A percentile compares a stretch with the other conserved stretches of the same genome.
Evolutionary conservation across 35 echinoderm and acorn worm genomes (phyloP).

Genomic region (Eucidaris tribuloides): DNA sequence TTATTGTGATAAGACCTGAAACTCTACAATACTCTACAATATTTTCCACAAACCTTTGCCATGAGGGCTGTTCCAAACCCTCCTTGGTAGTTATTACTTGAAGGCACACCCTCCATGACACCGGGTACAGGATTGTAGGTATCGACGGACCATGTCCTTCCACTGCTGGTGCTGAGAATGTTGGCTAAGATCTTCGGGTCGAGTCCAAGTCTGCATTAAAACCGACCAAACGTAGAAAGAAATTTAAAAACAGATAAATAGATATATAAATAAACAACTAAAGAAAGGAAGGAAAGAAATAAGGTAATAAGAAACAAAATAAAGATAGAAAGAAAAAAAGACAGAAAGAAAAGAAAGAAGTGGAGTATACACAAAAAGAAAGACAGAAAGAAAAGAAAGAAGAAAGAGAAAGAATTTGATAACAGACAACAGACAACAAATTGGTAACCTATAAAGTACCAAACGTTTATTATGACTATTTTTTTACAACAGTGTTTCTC

Average conservation of each 20-base stretch:
- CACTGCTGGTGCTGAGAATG: slow-evolving; percentile 92
- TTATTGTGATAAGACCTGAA: too few relatives aligned
- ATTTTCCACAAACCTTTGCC: slow-evolving; percentile 69
- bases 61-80: slow-evolving; percentile 94
- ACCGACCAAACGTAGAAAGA: background rate
- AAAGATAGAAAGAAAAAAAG: too few relatives aligned
- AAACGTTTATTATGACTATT: background rate
- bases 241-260: too few relatives aligned
- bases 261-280: too few relatives aligned
- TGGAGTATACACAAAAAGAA: too few relatives aligned
- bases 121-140: slow-evolving; percentile 97
- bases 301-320: too few relatives aligned
- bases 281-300: background rate
- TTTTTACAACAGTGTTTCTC: background rate
- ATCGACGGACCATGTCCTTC: slow-evolving; percentile 86
- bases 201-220: slow-evolving; percentile 66
- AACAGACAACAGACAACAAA: too few relatives aligned
- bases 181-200: slow-evolving; percentile 85
- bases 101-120: slow-evolving; percentile 83
- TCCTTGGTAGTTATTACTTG: slow-evolving; percentile 93
- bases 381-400: too few relatives aligned
- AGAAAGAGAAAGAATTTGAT: too few relatives aligned
- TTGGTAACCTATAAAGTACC: too few relatives aligned
- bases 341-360: too few relatives aligned
- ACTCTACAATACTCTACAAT: too few relatives aligned